These are phyloP conservation scores for Glossophaga mutica DNA, from an alignment of 2,797 vertebrate species.

Conservation along the genomic window DNA sequence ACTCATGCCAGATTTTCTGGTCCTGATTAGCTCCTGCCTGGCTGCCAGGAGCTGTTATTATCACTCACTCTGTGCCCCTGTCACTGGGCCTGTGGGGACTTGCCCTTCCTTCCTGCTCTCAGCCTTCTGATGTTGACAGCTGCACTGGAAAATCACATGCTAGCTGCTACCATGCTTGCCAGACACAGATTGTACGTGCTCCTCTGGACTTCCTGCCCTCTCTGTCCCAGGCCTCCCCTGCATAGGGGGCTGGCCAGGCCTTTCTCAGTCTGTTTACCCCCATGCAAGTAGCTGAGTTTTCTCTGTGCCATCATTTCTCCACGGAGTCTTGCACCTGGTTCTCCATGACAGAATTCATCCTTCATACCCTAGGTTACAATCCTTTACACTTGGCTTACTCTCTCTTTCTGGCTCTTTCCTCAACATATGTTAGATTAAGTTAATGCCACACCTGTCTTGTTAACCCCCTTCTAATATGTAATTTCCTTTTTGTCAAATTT, in stretches of 20 bases:
- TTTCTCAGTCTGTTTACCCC: background rate
- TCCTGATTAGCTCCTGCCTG: conserved; percentile 26
- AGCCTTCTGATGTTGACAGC: conserved; percentile 43
- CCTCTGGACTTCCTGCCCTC: background rate
- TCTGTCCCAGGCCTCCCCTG: background rate
- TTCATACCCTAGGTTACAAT: background rate
- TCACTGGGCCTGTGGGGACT: conserved; percentile 61
- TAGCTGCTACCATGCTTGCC: background rate
- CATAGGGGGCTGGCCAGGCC: accelerated
- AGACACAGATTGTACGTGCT: background rate
- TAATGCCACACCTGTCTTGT: background rate
- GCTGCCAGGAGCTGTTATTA: conserved; percentile 20
- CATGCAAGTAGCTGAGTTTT: background rate
- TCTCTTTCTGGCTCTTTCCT: background rate
- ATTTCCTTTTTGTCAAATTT: background rate
- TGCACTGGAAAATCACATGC: conserved; percentile 23
- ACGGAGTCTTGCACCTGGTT: background rate
- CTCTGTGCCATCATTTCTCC: background rate
- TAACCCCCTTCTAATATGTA: background rate
- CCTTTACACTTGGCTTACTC: background rate
- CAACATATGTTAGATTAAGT: background rate
- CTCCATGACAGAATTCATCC: background rate
- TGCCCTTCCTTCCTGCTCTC: conserved; percentile 58
- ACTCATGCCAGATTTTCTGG: background rate
- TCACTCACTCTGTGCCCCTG: background rate